A percentile compares a stretch with the other conserved stretches of the same genome.
Conservation (phyloP, 1,140 invertebrate species). For the Drosophila repletoides region DNA sequence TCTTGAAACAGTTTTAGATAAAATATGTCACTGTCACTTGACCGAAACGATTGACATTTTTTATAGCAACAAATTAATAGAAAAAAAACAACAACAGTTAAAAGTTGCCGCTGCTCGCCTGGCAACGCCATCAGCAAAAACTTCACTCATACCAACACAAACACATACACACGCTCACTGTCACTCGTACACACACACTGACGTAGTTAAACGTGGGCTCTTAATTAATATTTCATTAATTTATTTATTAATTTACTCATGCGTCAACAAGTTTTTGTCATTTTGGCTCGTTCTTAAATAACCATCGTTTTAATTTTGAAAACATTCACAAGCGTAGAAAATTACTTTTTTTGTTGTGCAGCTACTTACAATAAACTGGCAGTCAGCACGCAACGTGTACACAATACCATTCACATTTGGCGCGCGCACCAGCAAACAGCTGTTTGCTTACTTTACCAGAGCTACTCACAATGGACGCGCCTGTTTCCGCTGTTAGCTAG, state of each 20-base stretch:
- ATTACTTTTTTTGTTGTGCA: conserved; percentile 37
- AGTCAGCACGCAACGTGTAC: conserved; percentile 25
- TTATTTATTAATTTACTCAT: background rate
- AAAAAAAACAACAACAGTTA: conserved; percentile 8
- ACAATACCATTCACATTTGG: conserved; percentile 8
- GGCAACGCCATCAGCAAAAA: conserved; percentile 47
- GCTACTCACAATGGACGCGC: background rate
- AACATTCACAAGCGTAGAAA: conserved; percentile 25
- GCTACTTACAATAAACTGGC: conserved; percentile 41
- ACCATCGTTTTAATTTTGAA: too few species aligned
- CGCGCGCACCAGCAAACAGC: conserved; percentile 7
- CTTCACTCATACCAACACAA: conserved; percentile 26
- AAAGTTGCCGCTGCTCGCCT: conserved; percentile 34
- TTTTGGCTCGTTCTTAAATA: background rate
- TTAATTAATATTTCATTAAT: background rate
- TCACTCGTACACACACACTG: conserved; percentile 3
- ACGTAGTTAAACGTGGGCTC: background rate
- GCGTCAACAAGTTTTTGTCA: background rate
- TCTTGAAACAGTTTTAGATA: conserved; percentile 19
- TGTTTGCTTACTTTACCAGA: background rate
- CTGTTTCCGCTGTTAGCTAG: conserved; percentile 1
- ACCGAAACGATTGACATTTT: conserved; percentile 33
- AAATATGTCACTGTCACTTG: conserved; percentile 34
- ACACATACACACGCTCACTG: background rate
- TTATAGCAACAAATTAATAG: conserved; percentile 27